phyloP scores from a whole-genome alignment of 37 sponge, comb jelly and placozoan species.

The Beroe ovata region DNA sequence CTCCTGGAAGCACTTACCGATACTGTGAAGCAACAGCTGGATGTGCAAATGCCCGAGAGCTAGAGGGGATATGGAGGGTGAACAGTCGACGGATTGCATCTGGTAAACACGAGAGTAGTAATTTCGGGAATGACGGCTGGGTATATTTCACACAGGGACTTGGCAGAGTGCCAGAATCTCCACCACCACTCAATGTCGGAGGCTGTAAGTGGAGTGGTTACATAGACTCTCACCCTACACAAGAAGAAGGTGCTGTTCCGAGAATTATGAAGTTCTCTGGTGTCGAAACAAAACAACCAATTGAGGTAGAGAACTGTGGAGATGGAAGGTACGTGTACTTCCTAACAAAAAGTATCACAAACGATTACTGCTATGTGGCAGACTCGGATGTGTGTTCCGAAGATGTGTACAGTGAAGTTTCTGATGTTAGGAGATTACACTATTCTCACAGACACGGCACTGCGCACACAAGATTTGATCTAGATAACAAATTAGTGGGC shows the following conservation, averaged over 20 bases:
- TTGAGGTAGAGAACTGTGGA: constrained; percentile 67
- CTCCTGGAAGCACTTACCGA: constrained; percentile 21
- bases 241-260: constrained; percentile 32
- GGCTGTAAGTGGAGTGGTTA: constrained; percentile 36
- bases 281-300: background rate
- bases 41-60: constrained; percentile 15
- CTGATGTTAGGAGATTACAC: constrained; percentile 21
- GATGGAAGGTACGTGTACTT: constrained; percentile 54
- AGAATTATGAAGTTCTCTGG: constrained; percentile 49
- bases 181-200: constrained; percentile 10
- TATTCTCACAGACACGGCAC: constrained; percentile 55
- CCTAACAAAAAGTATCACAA: constrained; percentile 27
- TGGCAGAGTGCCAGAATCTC: constrained; percentile 43
- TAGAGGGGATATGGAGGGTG: background rate
- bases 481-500: constrained; percentile 38
- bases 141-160: constrained; percentile 43
- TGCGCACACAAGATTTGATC: constrained; percentile 40
- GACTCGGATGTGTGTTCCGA: constrained; percentile 58
- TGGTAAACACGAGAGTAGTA: constrained; percentile 30
- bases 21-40: constrained; percentile 57
- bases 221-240: constrained; percentile 28
- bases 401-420: constrained; percentile 34
- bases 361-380: constrained; percentile 59
- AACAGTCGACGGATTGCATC: constrained; percentile 1
- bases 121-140: constrained; percentile 62